These are phyloP conservation scores for Caenorhabditis tropicalis DNA, from an alignment of 1,140 invertebrate species.

Conservation along the genomic window DNA sequence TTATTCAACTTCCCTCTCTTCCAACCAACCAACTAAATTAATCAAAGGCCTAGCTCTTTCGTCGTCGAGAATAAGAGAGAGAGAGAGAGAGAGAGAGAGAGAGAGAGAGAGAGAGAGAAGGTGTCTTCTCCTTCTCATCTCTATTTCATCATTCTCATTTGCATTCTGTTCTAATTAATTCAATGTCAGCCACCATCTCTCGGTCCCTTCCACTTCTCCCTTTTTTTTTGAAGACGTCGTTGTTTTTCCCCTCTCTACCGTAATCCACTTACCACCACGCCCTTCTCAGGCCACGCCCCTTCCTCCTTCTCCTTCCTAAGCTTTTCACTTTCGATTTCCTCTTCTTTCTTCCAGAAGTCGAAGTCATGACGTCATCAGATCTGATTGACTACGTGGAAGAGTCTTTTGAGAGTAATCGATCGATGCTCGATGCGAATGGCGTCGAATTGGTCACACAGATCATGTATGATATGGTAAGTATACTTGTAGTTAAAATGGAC, in stretches of 20 bases:
- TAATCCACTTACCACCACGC: slow-evolving; percentile 13
- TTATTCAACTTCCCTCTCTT: no score
- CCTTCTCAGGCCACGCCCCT: not conserved
- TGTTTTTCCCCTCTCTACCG: not conserved
- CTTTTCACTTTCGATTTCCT: not conserved
- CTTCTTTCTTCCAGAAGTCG: not conserved
- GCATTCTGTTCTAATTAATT: slow-evolving; percentile 43
- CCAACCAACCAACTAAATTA: no score
- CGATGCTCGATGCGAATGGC: not conserved
- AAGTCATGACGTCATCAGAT: not conserved
- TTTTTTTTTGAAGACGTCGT: not conserved
- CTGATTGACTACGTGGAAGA: slow-evolving; percentile 8
- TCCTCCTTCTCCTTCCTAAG: no score
- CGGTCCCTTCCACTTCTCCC: not conserved
- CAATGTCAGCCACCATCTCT: not conserved
- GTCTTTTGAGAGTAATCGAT: not conserved
- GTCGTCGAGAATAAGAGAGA: no score
- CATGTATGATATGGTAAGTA: slow-evolving; percentile 36
- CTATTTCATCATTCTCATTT: slow-evolving; percentile 34
- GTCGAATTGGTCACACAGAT: not conserved
- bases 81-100: no score
- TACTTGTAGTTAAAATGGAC: no score
- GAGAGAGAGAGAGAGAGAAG: no score
- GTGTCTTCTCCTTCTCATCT: not conserved
- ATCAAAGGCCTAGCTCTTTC: no score